A percentile compares a stretch with the other conserved stretches of the same genome.
phyloP scores from a whole-genome alignment of 2,888 invertebrate species.

The Caenorhabditis becei region DNA sequence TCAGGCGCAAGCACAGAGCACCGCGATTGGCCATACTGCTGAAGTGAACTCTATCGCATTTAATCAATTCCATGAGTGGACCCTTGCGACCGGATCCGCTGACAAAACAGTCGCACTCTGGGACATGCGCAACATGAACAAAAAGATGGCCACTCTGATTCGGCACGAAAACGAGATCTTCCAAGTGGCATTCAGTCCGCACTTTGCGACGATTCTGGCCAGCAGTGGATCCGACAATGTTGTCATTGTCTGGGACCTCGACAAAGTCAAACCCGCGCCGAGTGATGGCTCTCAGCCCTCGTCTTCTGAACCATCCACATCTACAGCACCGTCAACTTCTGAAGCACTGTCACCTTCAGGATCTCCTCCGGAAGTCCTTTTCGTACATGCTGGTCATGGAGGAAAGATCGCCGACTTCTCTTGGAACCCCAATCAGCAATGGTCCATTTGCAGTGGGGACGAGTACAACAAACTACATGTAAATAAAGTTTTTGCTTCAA shows the following conservation, averaged over 20 bases:
- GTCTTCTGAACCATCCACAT: too few relatives aligned
- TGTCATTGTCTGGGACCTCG: slow-evolving; percentile 86
- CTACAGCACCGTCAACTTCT: too few relatives aligned
- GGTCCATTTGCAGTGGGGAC: slow-evolving; percentile 99
- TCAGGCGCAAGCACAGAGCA: slow-evolving; percentile 96
- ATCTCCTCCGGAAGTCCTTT: slow-evolving; percentile 83
- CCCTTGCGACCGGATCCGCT: slow-evolving; percentile 97
- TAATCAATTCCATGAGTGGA: slow-evolving; percentile 99
- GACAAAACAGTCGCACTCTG: slow-evolving; percentile 97
- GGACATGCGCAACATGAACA: slow-evolving; percentile 96
- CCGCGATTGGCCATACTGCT: slow-evolving; percentile 98
- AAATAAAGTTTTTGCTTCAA: neutral
- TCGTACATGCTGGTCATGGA: slow-evolving; percentile 98
- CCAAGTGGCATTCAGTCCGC: slow-evolving; percentile 99
- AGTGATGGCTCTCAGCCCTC: too few relatives aligned
- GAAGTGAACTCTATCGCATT: slow-evolving; percentile 97
- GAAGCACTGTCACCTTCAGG: too few relatives aligned
- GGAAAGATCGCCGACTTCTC: slow-evolving; percentile 99
- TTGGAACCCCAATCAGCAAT: slow-evolving; percentile 99
- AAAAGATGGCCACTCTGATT: slow-evolving; percentile 98
- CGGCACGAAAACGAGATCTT: slow-evolving; percentile 99
- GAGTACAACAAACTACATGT: slow-evolving; percentile 99
- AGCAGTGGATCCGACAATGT: slow-evolving; percentile 99
- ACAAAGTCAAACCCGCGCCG: too few relatives aligned
- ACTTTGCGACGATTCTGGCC: slow-evolving; percentile 98